Evolutionary conservation across 2,113 vertebrate species (phyloP).

Genomic region (Capreolus pygargus): DNA sequence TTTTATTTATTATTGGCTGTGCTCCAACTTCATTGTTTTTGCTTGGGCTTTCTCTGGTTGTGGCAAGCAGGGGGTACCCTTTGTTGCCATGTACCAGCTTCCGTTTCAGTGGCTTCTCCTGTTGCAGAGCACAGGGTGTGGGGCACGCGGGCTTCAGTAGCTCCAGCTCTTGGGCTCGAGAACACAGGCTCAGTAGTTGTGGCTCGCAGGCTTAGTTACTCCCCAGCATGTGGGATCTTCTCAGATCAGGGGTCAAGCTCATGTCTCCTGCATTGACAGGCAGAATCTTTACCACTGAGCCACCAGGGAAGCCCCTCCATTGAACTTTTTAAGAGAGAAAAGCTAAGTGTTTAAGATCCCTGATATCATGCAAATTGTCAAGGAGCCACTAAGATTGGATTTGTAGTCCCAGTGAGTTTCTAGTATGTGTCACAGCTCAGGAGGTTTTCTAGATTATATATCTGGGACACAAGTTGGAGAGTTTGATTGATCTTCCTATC

Average conservation of each 20-base stretch:
- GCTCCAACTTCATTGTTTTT: not conserved
- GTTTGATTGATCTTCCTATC: conserved; percentile 89
- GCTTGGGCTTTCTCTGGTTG: not conserved
- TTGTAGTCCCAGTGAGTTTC: conserved; percentile 86
- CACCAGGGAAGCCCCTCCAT: not conserved
- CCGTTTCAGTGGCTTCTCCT: not conserved
- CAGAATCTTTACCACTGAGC: not conserved
- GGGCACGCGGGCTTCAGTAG: no score
- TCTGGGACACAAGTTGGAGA: conserved; percentile 92
- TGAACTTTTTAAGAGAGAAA: conserved; percentile 88
- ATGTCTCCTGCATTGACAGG: not conserved
- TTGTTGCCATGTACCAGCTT: not conserved
- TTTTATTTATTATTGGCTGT: not conserved
- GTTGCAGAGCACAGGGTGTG: not conserved
- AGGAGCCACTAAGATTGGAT: conserved; percentile 91
- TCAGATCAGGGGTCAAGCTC: not conserved
- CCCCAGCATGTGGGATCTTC: not conserved
- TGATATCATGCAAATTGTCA: conserved; percentile 93
- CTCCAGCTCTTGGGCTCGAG: not conserved
- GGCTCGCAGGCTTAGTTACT: not conserved
- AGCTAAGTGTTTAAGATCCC: conserved; percentile 90
- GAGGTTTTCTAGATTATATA: conserved; percentile 85
- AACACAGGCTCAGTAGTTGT: not conserved
- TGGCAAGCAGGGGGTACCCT: not conserved
- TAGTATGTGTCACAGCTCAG: conserved; percentile 90